Evolutionary conservation across 2,888 invertebrate genomes (phyloP).

Genomic region (Drosophila cyrtoloma): DNA sequence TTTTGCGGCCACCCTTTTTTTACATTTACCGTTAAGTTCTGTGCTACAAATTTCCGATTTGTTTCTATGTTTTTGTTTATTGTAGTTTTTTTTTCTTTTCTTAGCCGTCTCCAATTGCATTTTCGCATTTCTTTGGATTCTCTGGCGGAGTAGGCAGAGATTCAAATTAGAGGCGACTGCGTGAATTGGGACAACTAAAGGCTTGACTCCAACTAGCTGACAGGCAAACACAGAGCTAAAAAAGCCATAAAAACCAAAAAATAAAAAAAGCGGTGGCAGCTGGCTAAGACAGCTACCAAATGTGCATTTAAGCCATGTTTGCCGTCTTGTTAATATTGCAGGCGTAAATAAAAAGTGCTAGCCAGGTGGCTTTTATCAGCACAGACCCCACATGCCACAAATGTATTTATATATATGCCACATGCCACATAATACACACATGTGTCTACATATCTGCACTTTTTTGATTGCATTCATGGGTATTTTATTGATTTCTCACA

Average conservation of each 20-base stretch:
- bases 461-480: slow-evolving; percentile 31
- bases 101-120: slow-evolving; percentile 16
- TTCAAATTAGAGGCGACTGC: slow-evolving; percentile 57
- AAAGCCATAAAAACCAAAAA: neutral
- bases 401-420: slow-evolving; percentile 2
- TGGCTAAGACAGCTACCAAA: slow-evolving; percentile 27
- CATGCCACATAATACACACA: slow-evolving; percentile 19
- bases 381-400: slow-evolving; percentile 25
- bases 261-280: slow-evolving; percentile 27
- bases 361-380: slow-evolving; percentile 68
- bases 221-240: neutral
- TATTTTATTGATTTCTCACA: slow-evolving; percentile 52
- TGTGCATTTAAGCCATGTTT: slow-evolving; percentile 37
- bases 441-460: slow-evolving; percentile 21
- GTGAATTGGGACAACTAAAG: slow-evolving; percentile 27
- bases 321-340: slow-evolving; percentile 29
- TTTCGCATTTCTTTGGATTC: slow-evolving; percentile 29
- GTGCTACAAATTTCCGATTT: slow-evolving; percentile 60
- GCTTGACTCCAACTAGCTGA: slow-evolving; percentile 40
- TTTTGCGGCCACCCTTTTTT: slow-evolving; percentile 77
- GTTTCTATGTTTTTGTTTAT: slow-evolving; percentile 21
- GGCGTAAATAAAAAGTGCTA: slow-evolving; percentile 13
- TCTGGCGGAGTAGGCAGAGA: slow-evolving; percentile 29
- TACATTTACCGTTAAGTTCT: slow-evolving; percentile 70
- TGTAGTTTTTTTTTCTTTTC: neutral